phyloP scores from a whole-genome alignment of 2,113 vertebrate species.

The Sialia sialis region DNA sequence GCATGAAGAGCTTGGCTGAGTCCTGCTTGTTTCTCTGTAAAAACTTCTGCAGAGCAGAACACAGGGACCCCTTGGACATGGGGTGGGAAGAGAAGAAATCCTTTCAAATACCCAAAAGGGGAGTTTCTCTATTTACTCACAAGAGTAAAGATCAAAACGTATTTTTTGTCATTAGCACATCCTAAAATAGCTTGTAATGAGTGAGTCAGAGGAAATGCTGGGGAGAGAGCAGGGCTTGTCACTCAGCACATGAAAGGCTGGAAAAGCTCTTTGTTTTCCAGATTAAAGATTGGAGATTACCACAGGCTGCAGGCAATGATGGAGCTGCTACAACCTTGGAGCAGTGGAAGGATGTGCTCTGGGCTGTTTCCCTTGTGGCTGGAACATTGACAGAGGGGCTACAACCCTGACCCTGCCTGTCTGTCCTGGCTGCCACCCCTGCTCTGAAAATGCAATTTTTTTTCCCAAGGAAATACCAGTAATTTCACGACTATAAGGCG shows the following conservation, averaged over 20 bases:
- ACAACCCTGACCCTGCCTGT: background rate
- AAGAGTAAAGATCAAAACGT: background rate
- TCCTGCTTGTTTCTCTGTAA: background rate
- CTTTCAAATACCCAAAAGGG: background rate
- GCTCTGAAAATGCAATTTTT: background rate
- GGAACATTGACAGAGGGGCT: background rate
- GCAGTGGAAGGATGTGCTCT: background rate
- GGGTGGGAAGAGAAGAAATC: background rate
- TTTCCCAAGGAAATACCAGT: background rate
- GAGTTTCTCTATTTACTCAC: background rate
- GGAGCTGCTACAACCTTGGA: background rate
- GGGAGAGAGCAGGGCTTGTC: background rate
- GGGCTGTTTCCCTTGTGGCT: background rate
- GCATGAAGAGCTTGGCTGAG: background rate
- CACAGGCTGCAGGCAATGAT: background rate
- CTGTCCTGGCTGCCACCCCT: background rate
- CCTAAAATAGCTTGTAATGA: conserved; percentile 1
- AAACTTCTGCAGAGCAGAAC: background rate
- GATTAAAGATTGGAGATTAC: conserved; percentile 18
- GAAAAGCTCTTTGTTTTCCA: background rate
- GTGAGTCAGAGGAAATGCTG: conserved; percentile 5
- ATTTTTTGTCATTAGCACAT: background rate
- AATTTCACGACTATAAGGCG: too few relatives aligned
- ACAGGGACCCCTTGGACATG: accelerated
- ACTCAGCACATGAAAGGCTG: conserved; percentile 28